Conservation (phyloP, 2,113 vertebrate genomes). For the Thunnus maccoyii region DNA sequence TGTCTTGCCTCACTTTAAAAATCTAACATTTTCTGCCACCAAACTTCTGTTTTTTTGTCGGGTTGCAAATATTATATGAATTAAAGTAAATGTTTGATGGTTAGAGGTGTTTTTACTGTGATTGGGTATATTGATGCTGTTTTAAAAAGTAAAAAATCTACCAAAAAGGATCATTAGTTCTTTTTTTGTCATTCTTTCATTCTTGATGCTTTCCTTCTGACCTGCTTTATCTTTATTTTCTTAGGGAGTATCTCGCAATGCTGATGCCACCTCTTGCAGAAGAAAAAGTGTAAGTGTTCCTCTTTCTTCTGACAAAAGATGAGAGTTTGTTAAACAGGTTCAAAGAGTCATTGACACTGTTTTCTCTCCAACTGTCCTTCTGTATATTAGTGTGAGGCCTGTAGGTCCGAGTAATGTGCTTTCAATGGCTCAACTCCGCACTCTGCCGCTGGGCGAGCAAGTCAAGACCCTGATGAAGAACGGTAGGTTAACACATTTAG, state of each 20-base stretch:
- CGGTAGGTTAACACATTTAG: slow-evolving; percentile 77
- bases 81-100: too few relatives aligned
- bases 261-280: slow-evolving; percentile 94
- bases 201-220: neutral
- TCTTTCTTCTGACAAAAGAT: neutral
- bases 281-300: slow-evolving; percentile 92
- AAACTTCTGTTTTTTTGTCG: neutral
- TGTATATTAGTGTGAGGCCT: slow-evolving; percentile 87
- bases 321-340: neutral
- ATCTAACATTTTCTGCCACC: too few relatives aligned
- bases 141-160: neutral
- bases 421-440: slow-evolving; percentile 97
- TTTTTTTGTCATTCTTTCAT: neutral
- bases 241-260: slow-evolving; percentile 96
- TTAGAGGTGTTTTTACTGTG: too few relatives aligned
- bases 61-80: neutral
- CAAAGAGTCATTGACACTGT: neutral
- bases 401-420: slow-evolving; percentile 95
- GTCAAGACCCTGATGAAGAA: slow-evolving; percentile 99
- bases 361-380: neutral
- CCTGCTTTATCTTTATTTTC: neutral
- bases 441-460: slow-evolving; percentile 94
- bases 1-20: neutral
- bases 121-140: neutral
- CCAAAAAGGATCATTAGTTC: neutral